Evolutionary conservation across 2,888 invertebrate genomes (phyloP).

Genomic region (Antheraea assamensis): DNA sequence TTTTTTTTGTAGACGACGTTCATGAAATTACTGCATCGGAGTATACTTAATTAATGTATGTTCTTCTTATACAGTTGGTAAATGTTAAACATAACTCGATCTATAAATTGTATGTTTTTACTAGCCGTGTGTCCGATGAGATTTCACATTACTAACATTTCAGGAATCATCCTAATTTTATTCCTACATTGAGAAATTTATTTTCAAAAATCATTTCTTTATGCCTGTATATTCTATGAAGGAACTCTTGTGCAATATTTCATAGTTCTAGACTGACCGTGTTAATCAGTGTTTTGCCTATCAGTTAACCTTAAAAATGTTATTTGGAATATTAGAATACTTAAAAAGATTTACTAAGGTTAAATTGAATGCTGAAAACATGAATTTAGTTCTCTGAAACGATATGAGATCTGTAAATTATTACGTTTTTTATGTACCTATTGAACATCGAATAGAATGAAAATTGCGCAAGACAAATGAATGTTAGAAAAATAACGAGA

Average conservation of each 20-base stretch:
- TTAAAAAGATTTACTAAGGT: background rate
- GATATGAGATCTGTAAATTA: background rate
- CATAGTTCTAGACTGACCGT: background rate
- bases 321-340: too few relatives aligned
- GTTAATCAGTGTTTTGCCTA: background rate
- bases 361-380: background rate
- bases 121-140: background rate
- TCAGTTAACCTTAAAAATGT: background rate
- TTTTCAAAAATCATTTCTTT: background rate
- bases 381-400: background rate
- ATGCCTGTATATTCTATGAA: background rate
- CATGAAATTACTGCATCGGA: conserved; percentile 34
- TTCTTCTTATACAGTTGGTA: background rate
- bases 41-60: background rate
- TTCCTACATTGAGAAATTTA: background rate
- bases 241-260: background rate
- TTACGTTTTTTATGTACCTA: background rate
- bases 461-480: background rate
- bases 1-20: conserved; percentile 45
- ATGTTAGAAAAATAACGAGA: background rate
- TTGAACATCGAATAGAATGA: background rate
- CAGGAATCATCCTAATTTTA: background rate
- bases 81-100: background rate
- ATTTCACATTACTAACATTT: background rate
- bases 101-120: background rate